Percentiles rank a stretch among this genome's conserved stretches.
Conservation (phyloP, 2,888 invertebrate species). For the Ligdia adustata region DNA sequence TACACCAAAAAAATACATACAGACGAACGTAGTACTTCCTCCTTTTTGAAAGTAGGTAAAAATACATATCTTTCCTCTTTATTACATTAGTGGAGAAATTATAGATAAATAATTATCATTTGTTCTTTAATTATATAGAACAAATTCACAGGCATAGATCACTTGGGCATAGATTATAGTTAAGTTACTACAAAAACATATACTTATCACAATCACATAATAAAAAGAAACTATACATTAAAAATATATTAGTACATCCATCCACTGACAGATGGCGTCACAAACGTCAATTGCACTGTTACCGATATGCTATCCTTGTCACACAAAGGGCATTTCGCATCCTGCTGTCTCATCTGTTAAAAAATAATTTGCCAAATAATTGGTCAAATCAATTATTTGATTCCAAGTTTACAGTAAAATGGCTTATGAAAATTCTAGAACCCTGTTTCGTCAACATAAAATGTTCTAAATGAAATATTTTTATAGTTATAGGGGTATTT, state of each 20-base stretch:
- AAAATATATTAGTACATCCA: slow-evolving; percentile 19
- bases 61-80: too few species aligned
- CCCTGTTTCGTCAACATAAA: neutral
- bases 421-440: neutral
- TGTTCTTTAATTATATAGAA: too few species aligned
- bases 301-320: slow-evolving; percentile 30
- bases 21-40: too few species aligned
- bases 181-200: too few species aligned
- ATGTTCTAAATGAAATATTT: neutral
- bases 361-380: neutral
- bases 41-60: too few species aligned
- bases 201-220: too few species aligned
- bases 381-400: neutral
- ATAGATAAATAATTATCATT: too few species aligned
- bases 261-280: slow-evolving; percentile 42
- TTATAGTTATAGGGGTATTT: neutral
- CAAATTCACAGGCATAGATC: too few species aligned
- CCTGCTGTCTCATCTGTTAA: slow-evolving; percentile 1
- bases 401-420: neutral
- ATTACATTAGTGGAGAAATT: too few species aligned
- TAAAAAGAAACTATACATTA: too few species aligned
- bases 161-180: too few species aligned
- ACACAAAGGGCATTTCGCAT: slow-evolving; percentile 2
- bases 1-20: too few species aligned
- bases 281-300: slow-evolving; percentile 2